Conservation (phyloP, 2,113 vertebrate species). For the Jacana jacana region DNA sequence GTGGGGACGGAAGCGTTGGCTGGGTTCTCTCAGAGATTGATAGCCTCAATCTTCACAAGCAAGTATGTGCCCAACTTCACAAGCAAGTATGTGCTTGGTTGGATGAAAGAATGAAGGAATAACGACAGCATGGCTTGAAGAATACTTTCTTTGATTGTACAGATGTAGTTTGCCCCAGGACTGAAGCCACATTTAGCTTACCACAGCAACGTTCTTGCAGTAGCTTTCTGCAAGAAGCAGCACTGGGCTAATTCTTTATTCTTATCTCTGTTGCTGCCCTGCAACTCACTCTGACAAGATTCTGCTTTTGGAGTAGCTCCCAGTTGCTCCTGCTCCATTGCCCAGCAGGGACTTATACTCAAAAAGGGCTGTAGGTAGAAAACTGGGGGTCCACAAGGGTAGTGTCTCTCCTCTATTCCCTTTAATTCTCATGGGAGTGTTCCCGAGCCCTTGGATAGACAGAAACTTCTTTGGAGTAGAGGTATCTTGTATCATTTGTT, state of each 20-base stretch:
- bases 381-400: neutral
- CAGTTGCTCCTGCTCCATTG: neutral
- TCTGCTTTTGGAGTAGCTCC: neutral
- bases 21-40: slow-evolving; percentile 99
- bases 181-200: neutral
- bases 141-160: neutral
- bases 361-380: neutral
- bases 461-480: neutral
- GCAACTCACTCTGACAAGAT: neutral
- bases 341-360: neutral
- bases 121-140: neutral
- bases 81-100: slow-evolving; percentile 83
- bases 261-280: neutral
- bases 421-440: neutral
- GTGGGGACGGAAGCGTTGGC: slow-evolving; percentile 96
- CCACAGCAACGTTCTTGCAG: neutral
- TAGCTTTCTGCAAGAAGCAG: neutral
- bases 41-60: slow-evolving; percentile 92
- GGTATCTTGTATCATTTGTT: neutral
- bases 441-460: neutral
- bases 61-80: slow-evolving; percentile 83
- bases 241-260: neutral
- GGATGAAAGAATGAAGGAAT: neutral
- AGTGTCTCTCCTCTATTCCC: neutral
- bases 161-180: neutral